phyloP scores from a whole-genome alignment of 2,113 vertebrate genomes.

The Planiliza haematocheilus region DNA sequence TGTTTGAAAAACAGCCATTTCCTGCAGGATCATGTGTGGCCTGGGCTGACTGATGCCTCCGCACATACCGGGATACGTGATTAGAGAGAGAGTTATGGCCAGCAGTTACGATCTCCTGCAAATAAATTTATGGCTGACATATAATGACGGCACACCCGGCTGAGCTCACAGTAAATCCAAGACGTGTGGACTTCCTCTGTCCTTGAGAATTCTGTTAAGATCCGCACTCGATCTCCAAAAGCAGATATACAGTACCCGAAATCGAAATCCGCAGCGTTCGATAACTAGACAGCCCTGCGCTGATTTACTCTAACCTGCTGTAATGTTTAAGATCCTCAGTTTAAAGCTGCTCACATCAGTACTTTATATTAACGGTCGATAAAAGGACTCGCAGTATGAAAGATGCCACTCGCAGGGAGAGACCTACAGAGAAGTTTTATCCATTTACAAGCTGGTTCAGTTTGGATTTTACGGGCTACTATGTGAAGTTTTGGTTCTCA shows the following conservation, averaged over 20 bases:
- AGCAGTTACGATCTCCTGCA: constrained; percentile 48
- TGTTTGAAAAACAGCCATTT: constrained; percentile 53
- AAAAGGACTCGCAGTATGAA: neutral
- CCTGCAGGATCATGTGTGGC: constrained; percentile 24
- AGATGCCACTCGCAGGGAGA: neutral
- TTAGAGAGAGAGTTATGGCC: constrained; percentile 70
- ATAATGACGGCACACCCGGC: constrained; percentile 52
- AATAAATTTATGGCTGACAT: constrained; percentile 65
- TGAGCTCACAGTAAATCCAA: constrained; percentile 65
- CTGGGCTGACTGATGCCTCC: constrained; percentile 51
- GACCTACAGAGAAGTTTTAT: neutral
- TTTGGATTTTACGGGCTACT: neutral
- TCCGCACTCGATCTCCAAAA: constrained; percentile 5
- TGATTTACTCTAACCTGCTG: constrained; percentile 1
- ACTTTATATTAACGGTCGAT: neutral
- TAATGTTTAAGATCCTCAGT: neutral
- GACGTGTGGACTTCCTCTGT: constrained; percentile 41
- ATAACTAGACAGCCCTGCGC: neutral
- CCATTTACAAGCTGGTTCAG: neutral
- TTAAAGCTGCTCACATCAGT: neutral
- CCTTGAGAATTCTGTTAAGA: constrained; percentile 62
- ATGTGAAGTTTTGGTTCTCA: neutral
- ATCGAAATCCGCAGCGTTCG: constrained; percentile 9
- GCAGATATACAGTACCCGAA: constrained; percentile 9
- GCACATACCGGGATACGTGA: constrained; percentile 49